Percentiles rank a stretch among this genome's conserved stretches.
Evolutionary conservation across 2,888 invertebrate species (phyloP).

Genomic region (Linhomoeus sp.): DNA sequence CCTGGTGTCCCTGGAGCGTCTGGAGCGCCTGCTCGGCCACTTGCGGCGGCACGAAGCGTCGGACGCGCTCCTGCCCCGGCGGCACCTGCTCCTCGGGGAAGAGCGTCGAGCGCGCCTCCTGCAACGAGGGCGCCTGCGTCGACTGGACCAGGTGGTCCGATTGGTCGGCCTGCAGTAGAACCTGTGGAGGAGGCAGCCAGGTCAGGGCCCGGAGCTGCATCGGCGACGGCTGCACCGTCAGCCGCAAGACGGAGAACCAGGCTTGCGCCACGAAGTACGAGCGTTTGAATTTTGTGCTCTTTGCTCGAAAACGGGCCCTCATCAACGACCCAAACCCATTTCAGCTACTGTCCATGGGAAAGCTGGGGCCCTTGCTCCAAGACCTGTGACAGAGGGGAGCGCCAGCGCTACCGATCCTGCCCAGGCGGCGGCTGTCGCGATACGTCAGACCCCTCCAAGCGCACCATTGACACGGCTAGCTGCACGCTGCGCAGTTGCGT

Average conservation of each 20-base stretch:
- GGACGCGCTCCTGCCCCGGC: neutral
- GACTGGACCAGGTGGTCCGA: constrained; percentile 2
- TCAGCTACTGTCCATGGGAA: neutral
- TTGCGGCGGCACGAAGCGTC: neutral
- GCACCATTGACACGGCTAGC: neutral
- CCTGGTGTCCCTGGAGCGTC: constrained; percentile 1
- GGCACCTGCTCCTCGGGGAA: neutral
- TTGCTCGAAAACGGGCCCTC: too few species aligned
- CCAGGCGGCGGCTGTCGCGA: neutral
- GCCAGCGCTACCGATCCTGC: neutral
- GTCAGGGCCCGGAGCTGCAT: constrained; percentile 20
- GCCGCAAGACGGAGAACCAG: neutral
- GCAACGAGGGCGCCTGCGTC: neutral
- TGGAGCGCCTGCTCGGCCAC: constrained; percentile 3
- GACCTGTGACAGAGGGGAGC: constrained; percentile 1
- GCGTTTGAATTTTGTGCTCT: neutral
- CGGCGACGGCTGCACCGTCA: neutral
- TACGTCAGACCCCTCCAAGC: neutral
- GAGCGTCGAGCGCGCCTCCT: neutral
- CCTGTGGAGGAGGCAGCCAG: constrained; percentile 20
- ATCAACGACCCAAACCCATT: too few species aligned
- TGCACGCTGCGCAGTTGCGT: neutral
- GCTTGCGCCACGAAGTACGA: neutral
- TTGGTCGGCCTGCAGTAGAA: constrained; percentile 3
- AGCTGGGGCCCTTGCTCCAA: neutral